Evolutionary conservation across 2,797 vertebrate species (phyloP).

Genomic region (Chiroxiphia lanceolata): DNA sequence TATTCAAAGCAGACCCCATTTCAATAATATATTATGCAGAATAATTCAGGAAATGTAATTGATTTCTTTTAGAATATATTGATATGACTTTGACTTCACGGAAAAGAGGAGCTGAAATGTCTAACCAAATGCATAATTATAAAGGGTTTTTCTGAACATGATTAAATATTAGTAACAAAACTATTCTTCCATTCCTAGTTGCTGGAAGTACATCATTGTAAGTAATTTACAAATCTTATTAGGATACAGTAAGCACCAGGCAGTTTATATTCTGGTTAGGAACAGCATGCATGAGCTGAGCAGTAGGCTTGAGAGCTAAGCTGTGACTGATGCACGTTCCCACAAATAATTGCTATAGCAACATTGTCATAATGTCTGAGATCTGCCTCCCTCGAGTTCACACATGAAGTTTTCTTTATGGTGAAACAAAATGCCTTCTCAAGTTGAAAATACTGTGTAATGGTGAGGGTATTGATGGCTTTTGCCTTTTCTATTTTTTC

Average conservation of each 20-base stretch:
- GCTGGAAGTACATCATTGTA: slow-evolving; percentile 14
- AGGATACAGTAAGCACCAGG: slow-evolving; percentile 25
- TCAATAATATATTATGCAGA: slow-evolving; percentile 9
- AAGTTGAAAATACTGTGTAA: slow-evolving; percentile 47
- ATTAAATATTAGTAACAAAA: slow-evolving; percentile 3
- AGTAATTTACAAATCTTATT: slow-evolving; percentile 60
- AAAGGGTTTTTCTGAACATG: neutral
- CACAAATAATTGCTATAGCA: slow-evolving; percentile 75
- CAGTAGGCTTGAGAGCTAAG: slow-evolving; percentile 48
- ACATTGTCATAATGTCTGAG: slow-evolving; percentile 68
- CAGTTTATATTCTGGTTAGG: slow-evolving; percentile 52
- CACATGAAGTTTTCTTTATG: slow-evolving; percentile 70
- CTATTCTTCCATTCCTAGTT: slow-evolving; percentile 24
- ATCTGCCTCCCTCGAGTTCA: slow-evolving; percentile 62
- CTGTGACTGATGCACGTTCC: slow-evolving; percentile 36
- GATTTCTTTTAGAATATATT: slow-evolving; percentile 6
- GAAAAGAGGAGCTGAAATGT: neutral
- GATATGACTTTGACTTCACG: slow-evolving; percentile 1
- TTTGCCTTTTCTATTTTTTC: slow-evolving; percentile 1
- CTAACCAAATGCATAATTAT: neutral
- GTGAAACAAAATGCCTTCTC: slow-evolving; percentile 67
- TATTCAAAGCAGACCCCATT: neutral
- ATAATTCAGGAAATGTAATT: slow-evolving; percentile 15
- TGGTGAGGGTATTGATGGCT: neutral
- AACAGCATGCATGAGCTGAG: slow-evolving; percentile 42